A percentile compares a stretch with the other conserved stretches of the same genome.
phyloP scores from a whole-genome alignment of 2,797 vertebrate genomes.

The Lagodon rhomboides region DNA sequence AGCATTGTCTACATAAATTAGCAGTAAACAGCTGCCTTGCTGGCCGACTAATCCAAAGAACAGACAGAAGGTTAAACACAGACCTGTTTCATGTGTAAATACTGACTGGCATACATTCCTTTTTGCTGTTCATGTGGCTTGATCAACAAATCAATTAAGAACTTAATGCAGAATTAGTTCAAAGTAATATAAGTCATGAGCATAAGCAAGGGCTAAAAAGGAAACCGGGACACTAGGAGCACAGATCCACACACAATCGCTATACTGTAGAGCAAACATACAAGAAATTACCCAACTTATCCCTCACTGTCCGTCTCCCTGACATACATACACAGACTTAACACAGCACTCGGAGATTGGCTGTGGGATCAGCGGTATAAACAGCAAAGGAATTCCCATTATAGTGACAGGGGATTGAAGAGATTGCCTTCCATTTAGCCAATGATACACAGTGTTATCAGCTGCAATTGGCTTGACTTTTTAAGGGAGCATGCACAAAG shows the following conservation, averaged over 20 bases:
- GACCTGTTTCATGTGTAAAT: background rate
- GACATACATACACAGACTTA: constrained; percentile 17
- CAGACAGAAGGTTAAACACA: background rate
- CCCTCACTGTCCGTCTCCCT: background rate
- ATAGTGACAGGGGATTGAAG: constrained; percentile 58
- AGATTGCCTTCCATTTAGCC: constrained; percentile 57
- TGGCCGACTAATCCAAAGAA: background rate
- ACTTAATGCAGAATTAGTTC: background rate
- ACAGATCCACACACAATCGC: constrained; percentile 12
- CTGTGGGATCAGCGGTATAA: constrained; percentile 60
- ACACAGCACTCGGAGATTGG: constrained; percentile 3
- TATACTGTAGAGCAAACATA: background rate
- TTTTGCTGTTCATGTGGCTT: background rate
- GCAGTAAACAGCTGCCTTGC: background rate
- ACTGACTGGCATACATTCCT: background rate
- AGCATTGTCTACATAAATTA: background rate
- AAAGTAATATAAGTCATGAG: too few species aligned
- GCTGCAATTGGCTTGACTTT: constrained; percentile 46
- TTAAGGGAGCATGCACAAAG: background rate
- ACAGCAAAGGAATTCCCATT: constrained; percentile 69
- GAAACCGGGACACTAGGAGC: background rate
- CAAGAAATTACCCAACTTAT: constrained; percentile 14
- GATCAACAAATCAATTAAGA: background rate
- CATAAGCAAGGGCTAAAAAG: background rate
- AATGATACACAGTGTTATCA: constrained; percentile 50